Base-by-base conservation (phyloP, 2,888 invertebrate species). In the Julus scanicus region DNA sequence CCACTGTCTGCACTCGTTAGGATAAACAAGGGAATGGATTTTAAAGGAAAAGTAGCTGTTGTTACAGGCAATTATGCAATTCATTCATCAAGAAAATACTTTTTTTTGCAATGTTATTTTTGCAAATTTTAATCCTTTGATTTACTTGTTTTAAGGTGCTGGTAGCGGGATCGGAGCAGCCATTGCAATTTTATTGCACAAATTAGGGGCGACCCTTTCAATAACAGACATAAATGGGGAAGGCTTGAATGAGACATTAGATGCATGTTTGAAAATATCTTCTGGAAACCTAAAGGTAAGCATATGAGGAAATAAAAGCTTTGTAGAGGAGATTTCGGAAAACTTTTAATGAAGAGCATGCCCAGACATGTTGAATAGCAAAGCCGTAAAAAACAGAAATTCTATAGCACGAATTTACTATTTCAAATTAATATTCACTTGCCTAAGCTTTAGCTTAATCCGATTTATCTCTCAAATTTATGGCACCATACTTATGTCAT, bases 101-200 rank as follows among this genome's bases (percentile, higher is more conserved):
- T 80, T 80, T 17, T 80, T 80, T 13, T 80, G 80, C 17, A 37
- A 29, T 29, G 29, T 80, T 80, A 13, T 80, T 80, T 80, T 80
- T 80, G 80, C 15, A 80, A 13, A 13, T 15, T 37, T 80, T 80
- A 80, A 37, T 37, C 9, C 8, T n/a, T 29, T 29, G 8, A 17
- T 17, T 0, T 15, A 80, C 8, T 15, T 80, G 9, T 39, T 83
- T n/a, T 4, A 11, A 83, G 83, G 83, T 83, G 83, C 83, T 83
- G 83, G 37, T 39, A 83, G 83, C 15, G 83, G 83, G 17, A 83
- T 83, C 17, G 83, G 83, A 11, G 83, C 83, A 39, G 83, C 83
- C 8, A 83, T 40, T 83, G 83, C 83, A 20, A 20, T 83, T 37
- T 83, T 83, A 83, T 83, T 83, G 40, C 40, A 83, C 13, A 83